phyloP scores from a whole-genome alignment of 2,888 invertebrate species.

The Dynastes grantii region DNA sequence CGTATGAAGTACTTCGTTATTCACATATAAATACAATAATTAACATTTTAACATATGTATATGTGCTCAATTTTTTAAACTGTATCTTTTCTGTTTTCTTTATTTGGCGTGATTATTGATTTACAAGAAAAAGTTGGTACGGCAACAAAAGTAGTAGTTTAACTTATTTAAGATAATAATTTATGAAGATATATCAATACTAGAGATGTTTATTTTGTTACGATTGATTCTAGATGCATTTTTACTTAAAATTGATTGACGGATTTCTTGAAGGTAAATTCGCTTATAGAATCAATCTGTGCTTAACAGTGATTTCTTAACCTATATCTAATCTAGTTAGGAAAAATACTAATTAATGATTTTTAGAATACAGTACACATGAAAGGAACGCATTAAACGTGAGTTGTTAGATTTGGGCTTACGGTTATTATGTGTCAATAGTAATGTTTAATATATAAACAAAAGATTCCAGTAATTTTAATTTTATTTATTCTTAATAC shows the following conservation, averaged over 20 bases:
- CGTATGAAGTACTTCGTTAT: slow-evolving; percentile 14
- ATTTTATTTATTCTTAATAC: slow-evolving; percentile 45
- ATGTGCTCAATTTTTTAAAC: slow-evolving; percentile 46
- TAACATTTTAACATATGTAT: slow-evolving; percentile 16
- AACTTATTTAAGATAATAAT: slow-evolving; percentile 51
- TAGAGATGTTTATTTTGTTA: slow-evolving; percentile 44
- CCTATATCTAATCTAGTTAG: slow-evolving; percentile 47
- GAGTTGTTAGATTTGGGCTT: slow-evolving; percentile 47
- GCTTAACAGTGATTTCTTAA: slow-evolving; percentile 46
- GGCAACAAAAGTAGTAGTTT: slow-evolving; percentile 46
- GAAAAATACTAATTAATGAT: slow-evolving; percentile 41
- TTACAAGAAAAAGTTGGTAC: slow-evolving; percentile 31
- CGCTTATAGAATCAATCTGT: slow-evolving; percentile 20
- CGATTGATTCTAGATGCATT: slow-evolving; percentile 16
- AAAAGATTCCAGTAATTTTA: slow-evolving; percentile 44
- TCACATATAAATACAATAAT: slow-evolving; percentile 39
- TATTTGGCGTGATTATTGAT: slow-evolving; percentile 44
- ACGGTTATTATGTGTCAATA: slow-evolving; percentile 36
- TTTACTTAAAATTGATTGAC: slow-evolving; percentile 17
- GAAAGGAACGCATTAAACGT: slow-evolving; percentile 12
- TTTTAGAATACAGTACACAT: slow-evolving; percentile 41
- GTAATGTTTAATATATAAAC: slow-evolving; percentile 34
- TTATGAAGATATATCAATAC: slow-evolving; percentile 47
- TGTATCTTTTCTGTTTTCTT: slow-evolving; percentile 32
- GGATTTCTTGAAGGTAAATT: slow-evolving; percentile 25